These are phyloP conservation scores for Pharmacophagus antenor DNA, from an alignment of 2,888 invertebrate species.

Conservation along the genomic window DNA sequence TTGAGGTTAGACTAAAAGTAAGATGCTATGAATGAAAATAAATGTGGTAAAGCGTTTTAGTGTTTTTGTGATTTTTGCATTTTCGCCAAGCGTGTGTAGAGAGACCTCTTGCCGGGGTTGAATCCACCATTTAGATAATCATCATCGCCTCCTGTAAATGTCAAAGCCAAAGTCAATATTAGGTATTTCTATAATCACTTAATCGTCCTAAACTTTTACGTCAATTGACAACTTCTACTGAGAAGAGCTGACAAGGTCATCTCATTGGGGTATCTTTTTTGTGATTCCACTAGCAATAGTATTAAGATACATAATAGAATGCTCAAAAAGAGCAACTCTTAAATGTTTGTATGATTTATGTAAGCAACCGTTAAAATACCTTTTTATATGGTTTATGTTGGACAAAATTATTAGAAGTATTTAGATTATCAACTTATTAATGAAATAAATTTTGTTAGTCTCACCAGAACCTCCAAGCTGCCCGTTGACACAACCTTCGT, in stretches of 20 bases:
- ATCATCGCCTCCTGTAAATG: constrained; percentile 52
- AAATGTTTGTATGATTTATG: too few relatives aligned
- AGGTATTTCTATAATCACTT: too few relatives aligned
- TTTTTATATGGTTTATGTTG: neutral
- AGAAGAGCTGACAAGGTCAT: too few relatives aligned
- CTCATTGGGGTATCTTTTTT: too few relatives aligned
- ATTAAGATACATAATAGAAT: too few relatives aligned
- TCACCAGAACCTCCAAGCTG: constrained; percentile 61
- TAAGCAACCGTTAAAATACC: too few relatives aligned
- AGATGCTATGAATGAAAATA: neutral
- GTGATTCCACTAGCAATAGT: too few relatives aligned
- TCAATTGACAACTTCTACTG: too few relatives aligned
- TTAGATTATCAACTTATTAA: too few relatives aligned
- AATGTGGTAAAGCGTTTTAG: neutral
- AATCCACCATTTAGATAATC: constrained; percentile 61
- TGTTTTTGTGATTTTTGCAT: constrained; percentile 8
- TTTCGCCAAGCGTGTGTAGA: constrained; percentile 30
- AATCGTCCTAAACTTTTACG: neutral
- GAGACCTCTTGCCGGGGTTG: constrained; percentile 63
- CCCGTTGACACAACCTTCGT: constrained; percentile 77
- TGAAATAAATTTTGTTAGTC: constrained; percentile 1
- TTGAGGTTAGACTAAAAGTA: neutral
- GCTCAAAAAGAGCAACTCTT: too few relatives aligned
- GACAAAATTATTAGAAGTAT: neutral
- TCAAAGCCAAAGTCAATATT: neutral